These are phyloP conservation scores for Callithrix jacchus DNA, from an alignment of 2,113 vertebrate species.

Conservation along the genomic window DNA sequence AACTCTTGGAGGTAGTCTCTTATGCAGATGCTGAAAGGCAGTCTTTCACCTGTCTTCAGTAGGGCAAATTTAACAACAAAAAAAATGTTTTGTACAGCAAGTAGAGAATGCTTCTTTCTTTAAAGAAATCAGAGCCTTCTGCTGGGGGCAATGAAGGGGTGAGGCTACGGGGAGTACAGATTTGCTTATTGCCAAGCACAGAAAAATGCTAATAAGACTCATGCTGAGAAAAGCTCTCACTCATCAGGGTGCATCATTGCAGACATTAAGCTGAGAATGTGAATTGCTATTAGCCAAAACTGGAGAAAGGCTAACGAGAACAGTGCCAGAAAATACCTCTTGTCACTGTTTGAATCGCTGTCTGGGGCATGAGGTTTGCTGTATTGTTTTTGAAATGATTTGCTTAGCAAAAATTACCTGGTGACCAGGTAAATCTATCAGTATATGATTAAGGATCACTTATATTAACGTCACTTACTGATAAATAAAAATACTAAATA, in stretches of 20 bases:
- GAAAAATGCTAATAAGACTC: conserved; percentile 77
- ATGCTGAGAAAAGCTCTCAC: conserved; percentile 74
- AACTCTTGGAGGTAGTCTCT: conserved; percentile 51
- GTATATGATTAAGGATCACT: background rate
- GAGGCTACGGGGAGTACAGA: conserved; percentile 52
- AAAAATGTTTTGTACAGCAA: conserved; percentile 50
- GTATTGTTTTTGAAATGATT: conserved; percentile 38
- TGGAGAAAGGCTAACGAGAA: background rate
- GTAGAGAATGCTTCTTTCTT: conserved; percentile 61
- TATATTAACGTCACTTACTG: background rate
- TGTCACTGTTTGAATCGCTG: conserved; percentile 22
- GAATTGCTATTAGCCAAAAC: conserved; percentile 65
- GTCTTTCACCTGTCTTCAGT: conserved; percentile 64
- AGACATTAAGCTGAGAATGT: conserved; percentile 59
- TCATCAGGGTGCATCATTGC: conserved; percentile 72
- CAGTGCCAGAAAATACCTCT: background rate
- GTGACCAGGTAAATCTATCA: background rate
- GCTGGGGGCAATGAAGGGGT: conserved; percentile 51
- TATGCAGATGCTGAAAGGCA: conserved; percentile 58
- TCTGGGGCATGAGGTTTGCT: background rate
- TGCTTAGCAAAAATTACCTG: background rate
- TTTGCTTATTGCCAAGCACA: conserved; percentile 71
- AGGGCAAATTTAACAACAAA: conserved; percentile 31
- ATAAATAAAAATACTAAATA: conserved; percentile 8
- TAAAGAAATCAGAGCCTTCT: conserved; percentile 63